phyloP scores from a whole-genome alignment of 2,888 invertebrate species.

The Drosophila nr. fundita region DNA sequence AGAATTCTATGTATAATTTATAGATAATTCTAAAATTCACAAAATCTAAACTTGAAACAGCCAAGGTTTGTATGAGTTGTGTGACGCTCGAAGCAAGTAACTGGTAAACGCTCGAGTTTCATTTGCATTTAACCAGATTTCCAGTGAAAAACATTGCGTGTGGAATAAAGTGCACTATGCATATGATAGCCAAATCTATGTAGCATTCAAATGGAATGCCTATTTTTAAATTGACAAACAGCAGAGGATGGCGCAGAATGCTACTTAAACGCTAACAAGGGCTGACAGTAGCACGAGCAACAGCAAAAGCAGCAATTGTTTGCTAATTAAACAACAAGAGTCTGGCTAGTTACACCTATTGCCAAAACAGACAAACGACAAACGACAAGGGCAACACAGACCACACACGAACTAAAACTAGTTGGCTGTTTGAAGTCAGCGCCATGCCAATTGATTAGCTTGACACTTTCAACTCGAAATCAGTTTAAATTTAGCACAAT shows the following conservation, averaged over 20 bases:
- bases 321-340: constrained; percentile 75
- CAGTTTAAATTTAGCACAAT: constrained; percentile 28
- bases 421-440: constrained; percentile 61
- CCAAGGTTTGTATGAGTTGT: constrained; percentile 7
- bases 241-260: constrained; percentile 19
- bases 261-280: constrained; percentile 58
- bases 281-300: constrained; percentile 58
- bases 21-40: background rate
- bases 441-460: constrained; percentile 74
- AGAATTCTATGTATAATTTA: background rate
- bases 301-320: constrained; percentile 49
- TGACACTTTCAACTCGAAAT: constrained; percentile 67
- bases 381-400: constrained; percentile 24
- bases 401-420: constrained; percentile 31
- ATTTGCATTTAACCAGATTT: constrained; percentile 72
- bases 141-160: constrained; percentile 71
- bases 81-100: constrained; percentile 7
- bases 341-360: constrained; percentile 19
- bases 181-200: constrained; percentile 51
- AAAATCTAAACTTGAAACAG: background rate
- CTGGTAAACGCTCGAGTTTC: constrained; percentile 11
- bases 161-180: constrained; percentile 54
- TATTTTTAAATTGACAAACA: constrained; percentile 49
- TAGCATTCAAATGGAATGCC: constrained; percentile 59
- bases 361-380: background rate